phyloP scores from a whole-genome alignment of 2,797 vertebrate genomes.

The Falco columbarius region DNA sequence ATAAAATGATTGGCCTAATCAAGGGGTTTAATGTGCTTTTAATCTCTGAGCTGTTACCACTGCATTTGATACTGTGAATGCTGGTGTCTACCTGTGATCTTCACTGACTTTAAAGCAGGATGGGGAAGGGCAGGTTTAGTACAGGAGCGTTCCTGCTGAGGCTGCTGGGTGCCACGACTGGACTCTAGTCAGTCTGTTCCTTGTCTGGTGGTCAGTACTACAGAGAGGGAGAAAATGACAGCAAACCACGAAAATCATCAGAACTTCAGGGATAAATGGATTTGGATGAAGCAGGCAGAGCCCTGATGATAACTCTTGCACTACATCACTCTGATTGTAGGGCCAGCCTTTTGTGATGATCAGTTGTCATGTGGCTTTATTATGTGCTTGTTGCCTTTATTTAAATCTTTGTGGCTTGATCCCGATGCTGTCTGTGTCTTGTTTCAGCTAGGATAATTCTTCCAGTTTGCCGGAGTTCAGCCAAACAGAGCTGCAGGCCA shows the following conservation, averaged over 20 bases:
- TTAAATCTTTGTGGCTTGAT: not conserved
- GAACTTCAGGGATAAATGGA: not conserved
- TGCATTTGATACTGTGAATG: no score
- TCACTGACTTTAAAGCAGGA: not conserved
- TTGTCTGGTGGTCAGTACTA: not conserved
- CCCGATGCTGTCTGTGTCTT: not conserved
- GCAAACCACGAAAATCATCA: not conserved
- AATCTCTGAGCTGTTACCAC: not conserved
- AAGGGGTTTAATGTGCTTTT: not conserved
- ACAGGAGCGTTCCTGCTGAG: not conserved
- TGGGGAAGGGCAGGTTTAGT: not conserved
- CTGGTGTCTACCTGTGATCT: not conserved
- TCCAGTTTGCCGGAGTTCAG: not conserved
- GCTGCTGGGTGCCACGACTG: not conserved
- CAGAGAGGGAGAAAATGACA: not conserved
- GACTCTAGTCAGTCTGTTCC: not conserved
- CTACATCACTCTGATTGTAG: not conserved
- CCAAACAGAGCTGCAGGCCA: not conserved
- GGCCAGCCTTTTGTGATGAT: not conserved
- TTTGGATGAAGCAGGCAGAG: not conserved
- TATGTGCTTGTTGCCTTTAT: slow-evolving; percentile 23
- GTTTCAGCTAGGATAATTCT: not conserved
- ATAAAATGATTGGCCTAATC: not conserved
- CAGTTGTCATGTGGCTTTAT: slow-evolving; percentile 3
- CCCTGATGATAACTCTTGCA: not conserved